Percentiles rank a stretch among this genome's conserved stretches.
These are phyloP conservation scores for Halesus radiatus DNA, from an alignment of 1,140 invertebrate genomes.

Conservation along the genomic window DNA sequence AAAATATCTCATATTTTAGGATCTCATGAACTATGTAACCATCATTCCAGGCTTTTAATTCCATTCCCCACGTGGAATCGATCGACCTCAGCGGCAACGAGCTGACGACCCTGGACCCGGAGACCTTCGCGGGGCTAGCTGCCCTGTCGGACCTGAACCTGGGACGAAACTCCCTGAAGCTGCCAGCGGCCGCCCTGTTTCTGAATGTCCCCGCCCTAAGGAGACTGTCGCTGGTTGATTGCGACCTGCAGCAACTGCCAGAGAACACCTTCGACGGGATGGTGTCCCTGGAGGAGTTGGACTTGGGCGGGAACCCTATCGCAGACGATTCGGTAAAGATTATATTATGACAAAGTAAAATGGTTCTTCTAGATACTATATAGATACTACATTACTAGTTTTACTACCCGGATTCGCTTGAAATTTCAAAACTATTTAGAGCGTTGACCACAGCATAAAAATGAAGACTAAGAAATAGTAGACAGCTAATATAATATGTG, in stretches of 20 bases:
- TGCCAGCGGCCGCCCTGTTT: conserved; percentile 61
- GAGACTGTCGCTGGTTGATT: conserved; percentile 61
- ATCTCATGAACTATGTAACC: no score
- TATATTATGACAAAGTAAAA: no score
- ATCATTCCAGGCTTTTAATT: conserved; percentile 57
- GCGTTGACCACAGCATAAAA: no score
- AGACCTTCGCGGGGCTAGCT: conserved; percentile 66
- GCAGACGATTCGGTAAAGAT: conserved; percentile 59
- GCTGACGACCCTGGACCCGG: conserved; percentile 67
- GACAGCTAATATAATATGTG: no score
- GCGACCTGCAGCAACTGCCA: conserved; percentile 60
- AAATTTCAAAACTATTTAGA: no score
- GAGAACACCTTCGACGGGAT: conserved; percentile 62
- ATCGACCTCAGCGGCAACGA: conserved; percentile 70
- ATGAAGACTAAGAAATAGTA: no score
- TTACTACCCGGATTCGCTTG: no score
- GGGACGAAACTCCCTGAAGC: conserved; percentile 68
- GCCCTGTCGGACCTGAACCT: conserved; percentile 68
- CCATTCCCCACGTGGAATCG: conserved; percentile 52
- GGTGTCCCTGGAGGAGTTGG: conserved; percentile 64
- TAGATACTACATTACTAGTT: no score
- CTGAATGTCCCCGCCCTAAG: conserved; percentile 60
- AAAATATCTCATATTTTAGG: no score
- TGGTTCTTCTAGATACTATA: no score
- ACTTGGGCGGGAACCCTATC: conserved; percentile 66